A percentile compares a stretch with the other conserved stretches of the same genome.
These are phyloP conservation scores for Papilio aristodemus DNA, from an alignment of 1,140 invertebrate genomes.

Conservation along the genomic window DNA sequence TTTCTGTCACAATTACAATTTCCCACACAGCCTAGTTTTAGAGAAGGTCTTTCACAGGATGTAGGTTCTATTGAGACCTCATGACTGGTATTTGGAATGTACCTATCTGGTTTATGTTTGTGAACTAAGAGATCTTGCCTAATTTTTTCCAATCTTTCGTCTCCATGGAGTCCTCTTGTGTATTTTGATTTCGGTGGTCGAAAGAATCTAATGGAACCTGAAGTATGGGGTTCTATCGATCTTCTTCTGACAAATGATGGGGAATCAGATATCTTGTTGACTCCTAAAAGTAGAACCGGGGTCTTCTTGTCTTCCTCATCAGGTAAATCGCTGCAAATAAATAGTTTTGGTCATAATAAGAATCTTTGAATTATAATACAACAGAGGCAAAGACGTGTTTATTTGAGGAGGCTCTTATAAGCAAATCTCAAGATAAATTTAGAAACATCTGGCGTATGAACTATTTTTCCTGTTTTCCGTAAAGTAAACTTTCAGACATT, in stretches of 20 bases:
- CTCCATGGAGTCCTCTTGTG: conserved; percentile 68
- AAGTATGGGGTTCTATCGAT: conserved; percentile 60
- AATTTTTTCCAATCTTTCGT: conserved; percentile 73
- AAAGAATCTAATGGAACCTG: conserved; percentile 70
- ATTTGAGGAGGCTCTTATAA: neutral
- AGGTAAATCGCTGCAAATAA: conserved; percentile 71
- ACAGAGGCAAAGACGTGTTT: conserved; percentile 29
- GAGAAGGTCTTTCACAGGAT: conserved; percentile 48
- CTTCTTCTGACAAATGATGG: conserved; percentile 65
- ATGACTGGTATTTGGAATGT: conserved; percentile 66
- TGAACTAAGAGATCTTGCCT: conserved; percentile 72
- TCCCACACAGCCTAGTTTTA: conserved; percentile 64
- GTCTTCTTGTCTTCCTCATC: conserved; percentile 77
- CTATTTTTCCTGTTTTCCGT: neutral
- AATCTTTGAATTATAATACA: neutral
- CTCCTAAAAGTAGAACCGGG: conserved; percentile 71
- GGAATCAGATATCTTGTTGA: conserved; percentile 74
- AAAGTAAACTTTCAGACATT: neutral
- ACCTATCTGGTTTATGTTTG: conserved; percentile 66
- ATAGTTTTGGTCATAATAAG: conserved; percentile 32
- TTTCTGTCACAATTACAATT: conserved; percentile 68
- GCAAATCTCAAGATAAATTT: neutral
- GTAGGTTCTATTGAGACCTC: conserved; percentile 59
- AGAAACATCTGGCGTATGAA: neutral
- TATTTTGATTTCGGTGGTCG: conserved; percentile 73